These are phyloP conservation scores for Protaetia brevitarsis DNA, from an alignment of 1,140 invertebrate genomes.

Conservation along the genomic window DNA sequence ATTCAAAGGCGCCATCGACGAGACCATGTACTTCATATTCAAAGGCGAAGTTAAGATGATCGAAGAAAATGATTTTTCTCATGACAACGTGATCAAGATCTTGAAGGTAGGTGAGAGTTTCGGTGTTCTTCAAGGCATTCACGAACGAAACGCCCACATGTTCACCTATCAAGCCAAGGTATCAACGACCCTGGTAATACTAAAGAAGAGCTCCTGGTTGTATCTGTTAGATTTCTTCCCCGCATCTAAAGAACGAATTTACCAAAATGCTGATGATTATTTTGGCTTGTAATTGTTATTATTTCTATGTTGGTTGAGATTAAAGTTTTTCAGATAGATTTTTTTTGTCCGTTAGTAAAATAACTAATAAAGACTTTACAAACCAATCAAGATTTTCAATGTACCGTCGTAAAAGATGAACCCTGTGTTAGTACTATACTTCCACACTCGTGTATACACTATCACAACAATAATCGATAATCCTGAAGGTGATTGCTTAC, in stretches of 20 bases:
- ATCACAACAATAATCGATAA: no score
- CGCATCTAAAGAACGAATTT: slow-evolving; percentile 27
- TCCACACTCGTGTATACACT: no score
- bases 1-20: slow-evolving; percentile 25
- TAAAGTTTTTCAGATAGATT: background rate
- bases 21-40: slow-evolving; percentile 32
- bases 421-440: no score
- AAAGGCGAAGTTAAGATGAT: slow-evolving; percentile 25
- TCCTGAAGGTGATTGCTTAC: no score
- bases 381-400: no score
- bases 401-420: no score
- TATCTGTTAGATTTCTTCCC: slow-evolving; percentile 29
- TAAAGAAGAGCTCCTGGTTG: background rate
- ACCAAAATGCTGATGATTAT: background rate
- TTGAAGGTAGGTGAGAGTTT: slow-evolving; percentile 26
- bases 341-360: background rate
- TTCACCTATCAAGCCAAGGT: slow-evolving; percentile 25
- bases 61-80: slow-evolving; percentile 11
- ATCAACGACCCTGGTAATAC: slow-evolving; percentile 5
- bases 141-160: slow-evolving; percentile 19
- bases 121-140: slow-evolving; percentile 28
- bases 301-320: background rate
- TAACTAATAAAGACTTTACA: no score
- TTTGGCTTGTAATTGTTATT: background rate
- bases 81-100: background rate